Evolutionary conservation across 2,113 vertebrate species (phyloP).

Genomic region (Emydocephalus ijimae): DNA sequence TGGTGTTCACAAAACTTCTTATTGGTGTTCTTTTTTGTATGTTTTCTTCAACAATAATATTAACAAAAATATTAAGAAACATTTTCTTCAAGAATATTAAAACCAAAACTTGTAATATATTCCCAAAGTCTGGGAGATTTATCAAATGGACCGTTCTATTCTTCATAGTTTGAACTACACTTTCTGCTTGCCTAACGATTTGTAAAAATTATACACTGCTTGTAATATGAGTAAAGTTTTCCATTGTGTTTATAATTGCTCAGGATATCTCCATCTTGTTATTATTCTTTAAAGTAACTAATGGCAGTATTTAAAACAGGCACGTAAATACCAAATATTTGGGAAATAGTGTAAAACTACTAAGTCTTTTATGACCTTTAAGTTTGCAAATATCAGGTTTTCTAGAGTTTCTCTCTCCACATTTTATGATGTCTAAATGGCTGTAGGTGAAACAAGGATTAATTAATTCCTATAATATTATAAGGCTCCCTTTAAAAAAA

Average conservation of each 20-base stretch:
- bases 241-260: neutral
- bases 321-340: neutral
- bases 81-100: neutral
- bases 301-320: neutral
- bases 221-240: neutral
- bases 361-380: neutral
- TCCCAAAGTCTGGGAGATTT: neutral
- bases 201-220: neutral
- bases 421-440: neutral
- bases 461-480: neutral
- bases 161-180: neutral
- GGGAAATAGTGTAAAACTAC: neutral
- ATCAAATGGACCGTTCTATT: neutral
- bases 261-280: neutral
- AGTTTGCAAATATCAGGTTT: neutral
- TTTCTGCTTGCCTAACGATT: neutral
- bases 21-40: neutral
- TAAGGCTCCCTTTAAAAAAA: neutral
- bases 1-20: neutral
- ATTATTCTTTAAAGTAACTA: neutral
- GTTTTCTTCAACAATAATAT: neutral
- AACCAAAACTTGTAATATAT: neutral
- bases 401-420: neutral
- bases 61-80: no score
- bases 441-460: neutral